These are phyloP conservation scores for Formica exsecta DNA, from an alignment of 1,140 invertebrate genomes.

Conservation along the genomic window DNA sequence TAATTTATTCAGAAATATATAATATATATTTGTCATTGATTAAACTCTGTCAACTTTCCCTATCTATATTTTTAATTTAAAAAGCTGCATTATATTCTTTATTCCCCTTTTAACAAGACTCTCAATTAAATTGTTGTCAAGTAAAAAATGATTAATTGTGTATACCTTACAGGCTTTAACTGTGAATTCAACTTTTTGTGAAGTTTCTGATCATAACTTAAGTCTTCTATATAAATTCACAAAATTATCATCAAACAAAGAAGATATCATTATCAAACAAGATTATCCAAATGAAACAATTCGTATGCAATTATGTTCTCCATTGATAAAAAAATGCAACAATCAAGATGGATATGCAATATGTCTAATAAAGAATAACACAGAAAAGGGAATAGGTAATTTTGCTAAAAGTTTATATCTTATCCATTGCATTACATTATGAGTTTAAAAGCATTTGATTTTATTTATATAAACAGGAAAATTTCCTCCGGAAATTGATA, in stretches of 20 bases:
- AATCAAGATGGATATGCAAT: constrained; percentile 72
- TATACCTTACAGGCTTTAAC: constrained; percentile 32
- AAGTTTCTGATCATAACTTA: constrained; percentile 34
- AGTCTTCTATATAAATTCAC: constrained; percentile 69
- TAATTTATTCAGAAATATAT: neutral
- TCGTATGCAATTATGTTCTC: constrained; percentile 77
- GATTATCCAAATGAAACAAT: constrained; percentile 63
- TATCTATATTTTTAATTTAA: constrained; percentile 20
- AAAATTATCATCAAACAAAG: constrained; percentile 43
- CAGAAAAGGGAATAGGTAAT: constrained; percentile 80
- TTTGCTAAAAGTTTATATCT: constrained; percentile 3
- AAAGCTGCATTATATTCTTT: constrained; percentile 9
- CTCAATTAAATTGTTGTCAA: neutral
- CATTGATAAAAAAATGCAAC: constrained; percentile 78
- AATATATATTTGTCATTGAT: neutral
- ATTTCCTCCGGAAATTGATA: constrained; percentile 69
- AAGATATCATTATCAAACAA: constrained; percentile 68
- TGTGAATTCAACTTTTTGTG: constrained; percentile 5
- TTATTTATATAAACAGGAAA: constrained; percentile 73
- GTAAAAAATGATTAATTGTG: neutral
- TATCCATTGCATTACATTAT: constrained; percentile 17
- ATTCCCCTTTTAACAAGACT: neutral
- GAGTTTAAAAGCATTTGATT: constrained; percentile 29
- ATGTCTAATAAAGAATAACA: constrained; percentile 74
- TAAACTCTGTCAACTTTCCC: neutral